These are phyloP conservation scores for Myotis davidii DNA, from an alignment of 2,113 vertebrate species.

Conservation along the genomic window DNA sequence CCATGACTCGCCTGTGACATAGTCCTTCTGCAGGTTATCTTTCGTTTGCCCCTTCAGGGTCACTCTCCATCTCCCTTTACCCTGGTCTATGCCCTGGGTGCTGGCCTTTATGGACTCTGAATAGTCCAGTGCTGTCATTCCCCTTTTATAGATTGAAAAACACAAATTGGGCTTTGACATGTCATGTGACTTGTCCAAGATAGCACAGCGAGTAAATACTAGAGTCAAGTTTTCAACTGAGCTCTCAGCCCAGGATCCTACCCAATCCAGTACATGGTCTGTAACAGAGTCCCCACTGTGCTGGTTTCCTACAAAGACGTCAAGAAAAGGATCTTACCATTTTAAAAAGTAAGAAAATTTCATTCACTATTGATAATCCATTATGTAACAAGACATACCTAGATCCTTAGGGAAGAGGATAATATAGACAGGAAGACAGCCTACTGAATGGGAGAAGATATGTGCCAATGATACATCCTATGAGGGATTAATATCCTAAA, in stretches of 20 bases:
- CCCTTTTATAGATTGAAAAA: neutral
- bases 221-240: neutral
- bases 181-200: neutral
- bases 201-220: neutral
- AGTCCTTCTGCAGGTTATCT: neutral
- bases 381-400: neutral
- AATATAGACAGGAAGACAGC: neutral
- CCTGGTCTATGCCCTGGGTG: neutral
- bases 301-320: neutral
- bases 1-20: accelerated
- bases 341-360: neutral
- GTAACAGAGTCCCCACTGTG: neutral
- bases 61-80: neutral
- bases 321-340: neutral
- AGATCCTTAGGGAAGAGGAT: neutral
- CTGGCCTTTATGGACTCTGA: neutral
- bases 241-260: neutral
- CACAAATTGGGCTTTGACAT: neutral
- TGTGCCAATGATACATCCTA: neutral
- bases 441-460: neutral
- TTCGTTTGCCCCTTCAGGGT: neutral
- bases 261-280: neutral
- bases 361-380: neutral
- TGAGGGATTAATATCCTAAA: neutral
- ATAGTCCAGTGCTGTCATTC: neutral